A percentile compares a stretch with the other conserved stretches of the same genome.
Evolutionary conservation across 2,888 invertebrate genomes (phyloP).

Genomic region (Philonicus albiceps): DNA sequence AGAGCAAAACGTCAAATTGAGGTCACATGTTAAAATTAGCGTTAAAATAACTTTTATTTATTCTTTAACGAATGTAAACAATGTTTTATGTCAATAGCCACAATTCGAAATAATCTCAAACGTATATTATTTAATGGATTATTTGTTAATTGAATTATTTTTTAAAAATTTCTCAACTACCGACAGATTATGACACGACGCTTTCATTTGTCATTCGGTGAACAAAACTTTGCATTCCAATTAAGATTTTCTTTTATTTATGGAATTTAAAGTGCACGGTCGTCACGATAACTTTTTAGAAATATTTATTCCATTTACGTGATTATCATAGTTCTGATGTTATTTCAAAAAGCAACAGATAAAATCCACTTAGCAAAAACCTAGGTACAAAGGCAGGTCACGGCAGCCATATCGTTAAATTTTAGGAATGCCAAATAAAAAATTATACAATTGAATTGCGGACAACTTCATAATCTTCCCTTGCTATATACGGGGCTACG

Average conservation of each 20-base stretch:
- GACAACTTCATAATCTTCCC: neutral
- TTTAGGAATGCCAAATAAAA: neutral
- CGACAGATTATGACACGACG: slow-evolving; percentile 47
- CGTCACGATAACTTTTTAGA: neutral
- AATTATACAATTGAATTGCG: neutral
- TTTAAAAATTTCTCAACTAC: slow-evolving; percentile 38
- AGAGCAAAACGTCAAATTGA: slow-evolving; percentile 59
- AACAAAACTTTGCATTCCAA: neutral
- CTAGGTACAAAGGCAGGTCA: slow-evolving; percentile 45
- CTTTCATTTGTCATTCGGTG: slow-evolving; percentile 40
- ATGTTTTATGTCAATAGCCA: neutral
- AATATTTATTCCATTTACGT: neutral
- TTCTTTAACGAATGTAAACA: neutral
- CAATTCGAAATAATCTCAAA: neutral
- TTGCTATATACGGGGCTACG: neutral
- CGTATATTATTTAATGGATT: neutral
- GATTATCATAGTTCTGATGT: slow-evolving; percentile 9
- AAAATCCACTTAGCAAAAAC: slow-evolving; percentile 43
- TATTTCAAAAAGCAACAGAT: slow-evolving; percentile 47
- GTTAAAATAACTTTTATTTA: slow-evolving; percentile 11
- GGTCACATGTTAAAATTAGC: slow-evolving; percentile 63
- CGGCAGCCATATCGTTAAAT: slow-evolving; percentile 42
- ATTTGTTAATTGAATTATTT: slow-evolving; percentile 6
- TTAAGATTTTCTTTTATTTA: neutral
- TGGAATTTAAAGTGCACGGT: neutral